Evolutionary conservation across 2,113 vertebrate genomes (phyloP).

Genomic region (Myrmecobius fasciatus): DNA sequence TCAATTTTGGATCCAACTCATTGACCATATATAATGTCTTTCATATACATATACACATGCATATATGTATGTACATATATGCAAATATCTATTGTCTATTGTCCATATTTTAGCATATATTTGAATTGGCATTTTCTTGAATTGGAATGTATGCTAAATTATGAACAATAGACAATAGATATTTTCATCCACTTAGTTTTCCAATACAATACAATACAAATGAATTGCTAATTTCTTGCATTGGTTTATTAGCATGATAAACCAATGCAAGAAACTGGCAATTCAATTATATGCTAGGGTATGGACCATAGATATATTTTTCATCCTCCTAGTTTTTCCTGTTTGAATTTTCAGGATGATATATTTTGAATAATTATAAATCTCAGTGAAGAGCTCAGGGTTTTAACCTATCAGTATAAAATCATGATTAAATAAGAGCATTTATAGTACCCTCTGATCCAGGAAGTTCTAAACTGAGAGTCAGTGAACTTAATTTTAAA

Average conservation of each 20-base stretch:
- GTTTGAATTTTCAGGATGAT: neutral
- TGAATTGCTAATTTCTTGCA: too few relatives aligned
- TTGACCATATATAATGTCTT: neutral
- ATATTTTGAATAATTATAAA: neutral
- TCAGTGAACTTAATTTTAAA: neutral
- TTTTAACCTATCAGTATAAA: neutral
- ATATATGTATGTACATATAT: neutral
- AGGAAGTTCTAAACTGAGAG: neutral
- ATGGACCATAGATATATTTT: neutral
- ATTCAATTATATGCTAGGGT: neutral
- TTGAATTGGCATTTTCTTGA: too few relatives aligned
- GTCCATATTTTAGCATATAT: too few relatives aligned
- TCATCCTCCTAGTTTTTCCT: neutral
- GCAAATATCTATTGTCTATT: too few relatives aligned
- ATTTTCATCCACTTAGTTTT: too few relatives aligned
- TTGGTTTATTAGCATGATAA: neutral
- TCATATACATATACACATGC: neutral
- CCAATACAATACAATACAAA: too few relatives aligned
- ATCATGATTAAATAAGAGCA: neutral
- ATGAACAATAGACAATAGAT: too few relatives aligned
- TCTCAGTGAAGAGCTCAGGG: neutral
- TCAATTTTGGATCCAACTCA: neutral
- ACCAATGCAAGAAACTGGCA: neutral
- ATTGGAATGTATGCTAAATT: too few relatives aligned
- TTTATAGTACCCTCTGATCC: neutral